Conservation (phyloP, 2,113 vertebrate genomes). For the Thermophis baileyi region DNA sequence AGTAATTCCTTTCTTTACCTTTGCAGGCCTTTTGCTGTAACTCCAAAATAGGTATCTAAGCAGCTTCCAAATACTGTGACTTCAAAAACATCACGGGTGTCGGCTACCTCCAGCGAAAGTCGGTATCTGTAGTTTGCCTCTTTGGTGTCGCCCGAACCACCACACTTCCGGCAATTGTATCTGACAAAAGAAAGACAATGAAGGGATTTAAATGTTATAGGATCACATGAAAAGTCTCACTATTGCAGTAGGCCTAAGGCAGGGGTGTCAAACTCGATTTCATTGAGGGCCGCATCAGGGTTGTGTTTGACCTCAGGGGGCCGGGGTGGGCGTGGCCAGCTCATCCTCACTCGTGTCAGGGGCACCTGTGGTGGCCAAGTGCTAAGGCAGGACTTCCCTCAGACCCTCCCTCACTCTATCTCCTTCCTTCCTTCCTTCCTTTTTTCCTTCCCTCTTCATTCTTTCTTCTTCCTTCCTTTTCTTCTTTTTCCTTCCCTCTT, state of each 20-base stretch:
- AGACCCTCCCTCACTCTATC: too few relatives aligned
- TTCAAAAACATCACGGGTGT: conserved; percentile 61
- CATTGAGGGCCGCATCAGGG: too few relatives aligned
- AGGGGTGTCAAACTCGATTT: too few relatives aligned
- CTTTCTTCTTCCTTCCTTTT: too few relatives aligned
- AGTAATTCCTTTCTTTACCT: conserved; percentile 61
- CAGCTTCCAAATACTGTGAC: conserved; percentile 79
- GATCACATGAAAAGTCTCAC: background rate
- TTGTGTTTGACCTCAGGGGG: too few relatives aligned
- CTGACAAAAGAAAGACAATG: conserved; percentile 57
- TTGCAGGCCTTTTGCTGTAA: conserved; percentile 68
- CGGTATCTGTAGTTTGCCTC: conserved; percentile 72
- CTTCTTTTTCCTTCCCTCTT: too few relatives aligned
- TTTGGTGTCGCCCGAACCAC: conserved; percentile 58
- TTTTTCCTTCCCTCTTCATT: too few relatives aligned
- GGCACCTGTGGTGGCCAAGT: too few relatives aligned
- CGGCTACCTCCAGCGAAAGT: conserved; percentile 71
- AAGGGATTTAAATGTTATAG: background rate
- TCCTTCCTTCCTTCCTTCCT: too few relatives aligned
- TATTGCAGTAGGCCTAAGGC: background rate
- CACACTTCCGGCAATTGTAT: conserved; percentile 71
- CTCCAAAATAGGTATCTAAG: conserved; percentile 76
- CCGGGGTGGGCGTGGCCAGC: too few relatives aligned
- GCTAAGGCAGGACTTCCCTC: too few relatives aligned
- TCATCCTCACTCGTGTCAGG: too few relatives aligned